These are phyloP conservation scores for Muscicapa adusta DNA, from an alignment of 2,113 vertebrate genomes.

Conservation along the genomic window DNA sequence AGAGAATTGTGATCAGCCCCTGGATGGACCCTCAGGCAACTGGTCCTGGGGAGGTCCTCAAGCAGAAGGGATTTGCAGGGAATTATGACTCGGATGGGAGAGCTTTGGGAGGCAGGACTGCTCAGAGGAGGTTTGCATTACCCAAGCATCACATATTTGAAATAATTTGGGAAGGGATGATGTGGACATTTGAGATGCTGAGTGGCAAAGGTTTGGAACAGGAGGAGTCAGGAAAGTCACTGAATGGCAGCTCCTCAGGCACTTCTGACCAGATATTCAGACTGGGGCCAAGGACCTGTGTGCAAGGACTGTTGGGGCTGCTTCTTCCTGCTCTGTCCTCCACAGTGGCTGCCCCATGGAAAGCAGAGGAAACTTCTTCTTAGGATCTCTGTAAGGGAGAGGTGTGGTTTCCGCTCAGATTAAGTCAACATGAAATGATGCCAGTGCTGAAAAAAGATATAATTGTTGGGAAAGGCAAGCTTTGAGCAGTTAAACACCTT, in stretches of 20 bases:
- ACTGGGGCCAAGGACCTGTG: not conserved
- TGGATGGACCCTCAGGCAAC: not conserved
- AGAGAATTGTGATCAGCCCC: not conserved
- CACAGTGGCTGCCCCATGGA: not conserved
- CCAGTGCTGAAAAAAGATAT: not conserved
- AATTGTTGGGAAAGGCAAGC: not conserved
- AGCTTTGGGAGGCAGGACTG: not conserved
- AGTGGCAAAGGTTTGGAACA: not conserved
- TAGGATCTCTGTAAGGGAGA: not conserved
- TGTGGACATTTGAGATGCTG: rapidly evolving
- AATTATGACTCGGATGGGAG: not conserved
- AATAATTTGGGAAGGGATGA: not conserved
- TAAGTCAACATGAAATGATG: not conserved
- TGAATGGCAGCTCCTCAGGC: not conserved
- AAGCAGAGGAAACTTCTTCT: not conserved
- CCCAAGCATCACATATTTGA: rapidly evolving
- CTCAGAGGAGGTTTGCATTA: not conserved
- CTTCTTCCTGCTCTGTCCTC: not conserved
- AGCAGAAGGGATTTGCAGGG: not conserved
- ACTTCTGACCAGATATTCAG: not conserved
- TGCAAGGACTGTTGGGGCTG: not conserved
- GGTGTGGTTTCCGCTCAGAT: not conserved
- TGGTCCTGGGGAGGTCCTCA: not conserved
- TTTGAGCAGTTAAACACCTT: not conserved
- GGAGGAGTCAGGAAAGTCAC: not conserved